Percentiles rank a stretch among this genome's conserved stretches.
Evolutionary conservation across 2,888 invertebrate species (phyloP).

Genomic region (Baccha elongata): DNA sequence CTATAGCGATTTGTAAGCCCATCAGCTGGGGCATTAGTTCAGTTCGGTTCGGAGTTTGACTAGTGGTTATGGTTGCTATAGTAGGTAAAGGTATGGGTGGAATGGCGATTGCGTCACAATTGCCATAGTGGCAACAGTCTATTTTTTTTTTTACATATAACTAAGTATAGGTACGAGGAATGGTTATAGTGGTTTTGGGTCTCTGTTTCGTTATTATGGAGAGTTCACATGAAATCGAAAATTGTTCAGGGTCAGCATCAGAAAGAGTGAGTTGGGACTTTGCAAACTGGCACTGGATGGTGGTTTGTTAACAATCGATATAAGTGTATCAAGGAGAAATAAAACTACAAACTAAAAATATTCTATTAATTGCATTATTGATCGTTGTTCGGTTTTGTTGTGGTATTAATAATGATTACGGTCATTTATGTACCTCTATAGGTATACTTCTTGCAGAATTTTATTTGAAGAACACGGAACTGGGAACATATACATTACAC

Average conservation of each 20-base stretch:
- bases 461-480: too few species aligned
- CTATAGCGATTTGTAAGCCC: not conserved
- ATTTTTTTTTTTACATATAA: constrained; percentile 7
- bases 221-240: constrained; percentile 53
- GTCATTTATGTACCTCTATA: too few species aligned
- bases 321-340: not conserved
- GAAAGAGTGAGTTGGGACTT: not conserved
- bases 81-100: constrained; percentile 18
- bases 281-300: not conserved
- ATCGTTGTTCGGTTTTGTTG: too few species aligned
- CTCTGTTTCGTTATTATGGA: constrained; percentile 19
- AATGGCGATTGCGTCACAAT: constrained; percentile 7
- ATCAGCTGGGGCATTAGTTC: constrained; percentile 27
- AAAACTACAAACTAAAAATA: too few species aligned
- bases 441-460: too few species aligned
- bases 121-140: not conserved
- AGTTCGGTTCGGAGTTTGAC: constrained; percentile 12
- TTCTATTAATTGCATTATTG: too few species aligned
- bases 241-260: constrained; percentile 50
- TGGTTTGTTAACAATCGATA: constrained; percentile 12
- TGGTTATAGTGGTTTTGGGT: constrained; percentile 35
- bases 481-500: too few species aligned
- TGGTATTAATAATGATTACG: too few species aligned
- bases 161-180: constrained; percentile 1
- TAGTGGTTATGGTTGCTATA: constrained; percentile 29